These are phyloP conservation scores for Ardeotis arabs DNA, from an alignment of 2,113 vertebrate genomes.

Conservation along the genomic window DNA sequence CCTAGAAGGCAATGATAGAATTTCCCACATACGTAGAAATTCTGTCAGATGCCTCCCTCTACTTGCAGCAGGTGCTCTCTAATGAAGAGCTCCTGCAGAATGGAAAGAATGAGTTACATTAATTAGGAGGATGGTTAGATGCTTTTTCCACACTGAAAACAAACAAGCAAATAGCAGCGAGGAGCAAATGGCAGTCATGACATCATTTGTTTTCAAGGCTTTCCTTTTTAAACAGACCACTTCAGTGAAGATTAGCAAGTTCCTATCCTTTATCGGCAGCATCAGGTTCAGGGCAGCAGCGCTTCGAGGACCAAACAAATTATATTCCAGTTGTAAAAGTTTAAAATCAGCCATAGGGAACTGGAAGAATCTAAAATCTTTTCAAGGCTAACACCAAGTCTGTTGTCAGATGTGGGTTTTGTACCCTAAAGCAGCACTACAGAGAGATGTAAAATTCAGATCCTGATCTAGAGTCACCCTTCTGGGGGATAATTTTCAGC, in stretches of 20 bases:
- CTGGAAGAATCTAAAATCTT: neutral
- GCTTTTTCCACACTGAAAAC: neutral
- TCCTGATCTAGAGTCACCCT: neutral
- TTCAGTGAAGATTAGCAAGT: neutral
- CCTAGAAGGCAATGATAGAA: neutral
- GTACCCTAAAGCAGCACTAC: neutral
- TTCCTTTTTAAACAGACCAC: neutral
- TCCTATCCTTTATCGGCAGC: neutral
- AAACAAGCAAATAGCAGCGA: neutral
- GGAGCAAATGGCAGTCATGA: neutral
- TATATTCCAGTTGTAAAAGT: accelerated
- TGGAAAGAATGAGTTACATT: neutral
- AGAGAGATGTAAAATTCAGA: neutral
- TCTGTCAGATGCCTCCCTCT: neutral
- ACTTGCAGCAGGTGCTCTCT: neutral
- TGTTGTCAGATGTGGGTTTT: neutral
- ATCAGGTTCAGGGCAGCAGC: neutral
- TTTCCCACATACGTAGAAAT: accelerated
- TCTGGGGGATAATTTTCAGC: neutral
- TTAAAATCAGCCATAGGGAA: neutral
- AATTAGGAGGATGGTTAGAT: neutral
- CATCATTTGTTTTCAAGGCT: neutral
- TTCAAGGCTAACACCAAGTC: neutral
- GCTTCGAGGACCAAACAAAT: neutral
- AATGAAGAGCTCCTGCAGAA: neutral